Evolutionary conservation across 1,140 invertebrate genomes (phyloP), one percentile per base, ranked within the genome.

Genomic region (Patella vulgata): DNA sequence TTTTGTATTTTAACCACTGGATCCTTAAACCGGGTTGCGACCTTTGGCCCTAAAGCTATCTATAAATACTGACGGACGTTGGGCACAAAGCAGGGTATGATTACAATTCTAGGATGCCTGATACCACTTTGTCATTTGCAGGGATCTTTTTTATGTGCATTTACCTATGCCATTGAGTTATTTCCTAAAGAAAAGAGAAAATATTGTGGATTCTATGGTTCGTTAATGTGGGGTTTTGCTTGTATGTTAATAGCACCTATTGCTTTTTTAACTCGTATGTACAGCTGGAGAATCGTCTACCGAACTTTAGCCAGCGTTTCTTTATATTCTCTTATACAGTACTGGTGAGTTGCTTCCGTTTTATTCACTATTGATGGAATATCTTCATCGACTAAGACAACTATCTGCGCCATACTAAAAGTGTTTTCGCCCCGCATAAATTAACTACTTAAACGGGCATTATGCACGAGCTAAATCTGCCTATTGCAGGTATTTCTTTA

Each of bases 281-380:
- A 56, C 19, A 64, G 65, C 12, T 77, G 74, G 74, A 42, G 69
- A 36, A 57, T 68, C 33, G 31, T 70, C 11, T 63, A 74, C 28
- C 43, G 72, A 12, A 44, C 43, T 0, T 33, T 73, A 5, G 66
- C 63, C 5, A 40, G 57, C 0, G 63, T 55, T n/a, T 70, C 68
- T 6, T 14, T 39, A 19, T 66, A 69, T 48, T 51, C 54, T 28
- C 23, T 77, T 9, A 5, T 74, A 12, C 60, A 68, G 46, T 70
- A 63, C 21, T 77, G 67, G 74, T 74, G 47, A 63, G 73, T 57
- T 14, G 21, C 17, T 9, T 21, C 39, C 17, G 40, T 40, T 21
- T 14, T 58, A 25, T 39, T 56, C 21, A 17, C 6, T 12, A 31
- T 14, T n/a, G 17, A 19, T 19, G 21, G 17, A 14, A 21, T 0